Conservation (phyloP, 2,113 vertebrate species). For the Poeciliopsis turrubarensis region DNA sequence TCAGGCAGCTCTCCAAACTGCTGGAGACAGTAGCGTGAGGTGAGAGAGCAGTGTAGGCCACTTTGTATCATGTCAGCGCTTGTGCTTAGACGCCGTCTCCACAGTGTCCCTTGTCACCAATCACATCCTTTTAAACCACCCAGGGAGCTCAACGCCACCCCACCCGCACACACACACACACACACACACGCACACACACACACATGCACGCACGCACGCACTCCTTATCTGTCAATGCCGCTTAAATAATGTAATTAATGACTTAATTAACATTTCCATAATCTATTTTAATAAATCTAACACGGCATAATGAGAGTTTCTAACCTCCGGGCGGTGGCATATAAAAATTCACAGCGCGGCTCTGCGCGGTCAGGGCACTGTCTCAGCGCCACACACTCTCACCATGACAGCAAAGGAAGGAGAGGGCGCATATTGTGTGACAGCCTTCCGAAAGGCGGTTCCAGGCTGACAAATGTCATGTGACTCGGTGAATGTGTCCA, state of each 20-base stretch:
- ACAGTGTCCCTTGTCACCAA: constrained; percentile 76
- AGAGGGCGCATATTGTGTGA: constrained; percentile 65
- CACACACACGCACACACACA: constrained; percentile 34
- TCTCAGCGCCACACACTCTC: constrained; percentile 42
- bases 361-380: constrained; percentile 62
- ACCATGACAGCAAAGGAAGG: constrained; percentile 63
- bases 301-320: constrained; percentile 83
- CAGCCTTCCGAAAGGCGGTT: constrained; percentile 60
- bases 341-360: constrained; percentile 73
- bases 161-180: constrained; percentile 49
- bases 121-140: constrained; percentile 77
- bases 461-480: constrained; percentile 74
- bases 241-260: constrained; percentile 90
- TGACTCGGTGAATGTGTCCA: constrained; percentile 72
- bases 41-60: constrained; percentile 71
- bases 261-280: constrained; percentile 88
- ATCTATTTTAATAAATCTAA: constrained; percentile 89
- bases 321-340: constrained; percentile 80
- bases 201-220: constrained; percentile 46
- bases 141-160: constrained; percentile 68
- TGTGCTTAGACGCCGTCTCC: constrained; percentile 68
- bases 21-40: constrained; percentile 71
- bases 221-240: constrained; percentile 84
- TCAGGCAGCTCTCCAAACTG: constrained; percentile 57
- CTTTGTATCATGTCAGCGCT: constrained; percentile 77